Evolutionary conservation across 2,888 invertebrate genomes (phyloP).

Genomic region (Argyresthia goedartella): DNA sequence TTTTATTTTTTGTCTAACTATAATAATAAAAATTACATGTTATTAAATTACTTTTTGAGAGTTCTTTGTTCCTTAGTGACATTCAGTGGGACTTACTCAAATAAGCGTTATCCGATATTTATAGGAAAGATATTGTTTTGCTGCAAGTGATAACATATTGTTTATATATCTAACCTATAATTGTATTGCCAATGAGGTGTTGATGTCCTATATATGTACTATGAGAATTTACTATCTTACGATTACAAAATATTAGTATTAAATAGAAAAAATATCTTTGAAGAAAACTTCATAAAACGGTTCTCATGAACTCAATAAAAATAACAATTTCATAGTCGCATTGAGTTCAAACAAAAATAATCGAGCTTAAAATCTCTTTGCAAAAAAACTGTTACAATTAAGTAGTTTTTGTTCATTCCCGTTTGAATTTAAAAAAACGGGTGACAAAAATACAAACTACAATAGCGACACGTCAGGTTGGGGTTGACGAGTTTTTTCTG

Average conservation of each 20-base stretch:
- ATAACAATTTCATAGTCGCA: not conserved
- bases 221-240: no score
- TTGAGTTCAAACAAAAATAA: conserved; percentile 41
- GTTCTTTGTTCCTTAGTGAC: not conserved
- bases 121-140: no score
- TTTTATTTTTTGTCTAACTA: not conserved
- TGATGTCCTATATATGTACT: no score
- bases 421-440: conserved; percentile 46
- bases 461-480: conserved; percentile 58
- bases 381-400: conserved; percentile 68
- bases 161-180: no score
- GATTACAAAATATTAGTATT: no score
- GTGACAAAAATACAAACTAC: conserved; percentile 61
- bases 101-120: no score
- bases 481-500: conserved; percentile 44
- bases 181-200: no score
- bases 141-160: no score
- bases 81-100: no score
- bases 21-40: not conserved
- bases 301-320: conserved; percentile 16
- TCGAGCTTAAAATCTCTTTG: conserved; percentile 57
- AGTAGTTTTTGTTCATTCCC: conserved; percentile 58
- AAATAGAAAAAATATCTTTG: no score
- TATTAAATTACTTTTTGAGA: not conserved
- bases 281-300: conserved; percentile 13